phyloP scores from a whole-genome alignment of 2,888 invertebrate species.

The Agrochola litura region DNA sequence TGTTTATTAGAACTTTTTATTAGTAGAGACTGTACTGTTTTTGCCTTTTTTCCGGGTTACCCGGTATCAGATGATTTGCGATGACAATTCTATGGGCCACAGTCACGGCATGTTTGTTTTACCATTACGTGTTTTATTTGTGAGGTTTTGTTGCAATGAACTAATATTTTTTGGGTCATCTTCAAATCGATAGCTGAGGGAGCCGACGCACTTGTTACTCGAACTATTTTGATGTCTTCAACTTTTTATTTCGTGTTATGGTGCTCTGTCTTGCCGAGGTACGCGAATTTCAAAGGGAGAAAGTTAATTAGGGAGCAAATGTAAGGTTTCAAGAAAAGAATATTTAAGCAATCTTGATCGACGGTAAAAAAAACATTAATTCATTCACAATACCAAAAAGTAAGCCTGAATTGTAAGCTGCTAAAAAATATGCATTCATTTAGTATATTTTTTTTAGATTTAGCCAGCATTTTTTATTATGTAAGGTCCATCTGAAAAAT shows the following conservation, averaged over 20 bases:
- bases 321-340: background rate
- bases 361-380: background rate
- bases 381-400: background rate
- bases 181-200: constrained; percentile 31
- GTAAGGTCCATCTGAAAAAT: background rate
- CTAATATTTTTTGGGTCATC: constrained; percentile 59
- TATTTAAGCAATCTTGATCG: background rate
- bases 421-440: background rate
- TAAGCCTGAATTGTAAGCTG: background rate
- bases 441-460: background rate
- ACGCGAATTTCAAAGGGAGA: background rate
- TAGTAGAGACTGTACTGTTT: constrained; percentile 87
- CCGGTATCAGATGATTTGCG: constrained; percentile 80
- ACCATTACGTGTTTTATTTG: constrained; percentile 58
- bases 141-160: constrained; percentile 44
- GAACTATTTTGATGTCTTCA: constrained; percentile 23
- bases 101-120: constrained; percentile 83
- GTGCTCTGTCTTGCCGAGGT: background rate
- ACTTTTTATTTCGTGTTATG: background rate
- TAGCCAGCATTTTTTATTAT: background rate
- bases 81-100: constrained; percentile 78
- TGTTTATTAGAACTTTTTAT: constrained; percentile 91
- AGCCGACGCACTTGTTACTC: background rate
- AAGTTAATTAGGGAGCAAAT: background rate
- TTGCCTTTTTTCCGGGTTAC: constrained; percentile 76